phyloP scores from a whole-genome alignment of 2,113 vertebrate species.

The Rhombomys opimus region DNA sequence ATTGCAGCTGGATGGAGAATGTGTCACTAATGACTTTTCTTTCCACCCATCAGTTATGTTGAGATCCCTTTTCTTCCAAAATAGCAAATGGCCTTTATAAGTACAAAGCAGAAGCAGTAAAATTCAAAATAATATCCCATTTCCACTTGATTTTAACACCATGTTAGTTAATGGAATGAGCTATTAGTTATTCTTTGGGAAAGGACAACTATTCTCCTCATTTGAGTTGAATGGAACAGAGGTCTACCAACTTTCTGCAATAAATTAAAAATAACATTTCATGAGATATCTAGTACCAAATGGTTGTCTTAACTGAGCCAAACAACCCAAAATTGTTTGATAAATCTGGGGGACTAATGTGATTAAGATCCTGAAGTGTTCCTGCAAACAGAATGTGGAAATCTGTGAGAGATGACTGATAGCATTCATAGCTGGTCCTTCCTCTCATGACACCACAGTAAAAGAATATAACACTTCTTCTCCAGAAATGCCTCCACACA shows the following conservation, averaged over 20 bases:
- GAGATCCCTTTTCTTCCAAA: constrained; percentile 63
- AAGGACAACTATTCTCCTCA: constrained; percentile 23
- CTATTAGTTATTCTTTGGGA: constrained; percentile 70
- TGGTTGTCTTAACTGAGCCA: constrained; percentile 39
- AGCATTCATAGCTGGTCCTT: constrained; percentile 21
- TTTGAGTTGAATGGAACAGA: constrained; percentile 44
- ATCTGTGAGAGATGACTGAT: neutral
- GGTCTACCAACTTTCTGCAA: neutral
- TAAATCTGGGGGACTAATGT: constrained; percentile 55
- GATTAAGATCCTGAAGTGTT: constrained; percentile 42
- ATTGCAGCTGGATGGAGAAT: constrained; percentile 79
- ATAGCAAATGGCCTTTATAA: constrained; percentile 73
- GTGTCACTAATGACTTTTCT: constrained; percentile 78
- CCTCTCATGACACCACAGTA: neutral
- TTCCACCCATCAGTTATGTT: constrained; percentile 71
- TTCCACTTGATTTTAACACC: constrained; percentile 70
- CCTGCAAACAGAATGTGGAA: neutral
- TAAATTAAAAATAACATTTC: constrained; percentile 67
- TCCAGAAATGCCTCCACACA: constrained; percentile 18
- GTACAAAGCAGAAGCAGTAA: constrained; percentile 66
- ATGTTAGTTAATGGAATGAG: constrained; percentile 70
- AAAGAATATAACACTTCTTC: neutral
- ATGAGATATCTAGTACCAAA: constrained; percentile 31
- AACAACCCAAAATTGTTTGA: neutral
- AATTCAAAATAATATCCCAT: constrained; percentile 63